Conservation (phyloP, 2,113 vertebrate species). For the Seriola dumerili region DNA sequence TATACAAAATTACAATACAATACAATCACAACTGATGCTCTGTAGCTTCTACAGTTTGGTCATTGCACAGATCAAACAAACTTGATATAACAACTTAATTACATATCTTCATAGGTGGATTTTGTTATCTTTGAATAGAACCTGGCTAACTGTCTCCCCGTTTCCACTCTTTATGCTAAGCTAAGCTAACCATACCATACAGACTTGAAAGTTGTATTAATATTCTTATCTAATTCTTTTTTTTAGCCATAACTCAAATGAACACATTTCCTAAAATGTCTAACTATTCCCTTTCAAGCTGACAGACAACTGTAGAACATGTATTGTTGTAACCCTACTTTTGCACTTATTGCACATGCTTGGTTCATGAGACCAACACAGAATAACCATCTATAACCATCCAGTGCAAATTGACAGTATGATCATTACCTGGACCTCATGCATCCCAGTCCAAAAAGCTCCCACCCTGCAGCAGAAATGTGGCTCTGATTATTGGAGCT, state of each 20-base stretch:
- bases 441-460: slow-evolving; percentile 33
- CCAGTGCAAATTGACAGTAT: slow-evolving; percentile 44
- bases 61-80: background rate
- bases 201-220: background rate
- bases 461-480: slow-evolving; percentile 75
- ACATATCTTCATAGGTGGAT: too few relatives aligned
- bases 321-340: slow-evolving; percentile 4
- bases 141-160: background rate
- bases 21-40: too few relatives aligned
- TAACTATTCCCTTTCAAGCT: background rate
- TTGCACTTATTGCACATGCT: slow-evolving; percentile 19
- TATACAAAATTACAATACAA: too few relatives aligned
- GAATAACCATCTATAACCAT: slow-evolving; percentile 28
- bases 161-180: background rate
- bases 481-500: slow-evolving; percentile 78
- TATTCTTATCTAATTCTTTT: background rate
- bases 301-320: background rate
- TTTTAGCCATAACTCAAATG: background rate
- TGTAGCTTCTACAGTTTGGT: background rate
- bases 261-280: background rate
- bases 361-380: slow-evolving; percentile 10
- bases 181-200: background rate
- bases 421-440: slow-evolving; percentile 53
- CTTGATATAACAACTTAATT: background rate
- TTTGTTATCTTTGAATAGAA: too few relatives aligned